These are phyloP conservation scores for Bucorvus abyssinicus DNA, from an alignment of 2,797 vertebrate species.

Conservation along the genomic window DNA sequence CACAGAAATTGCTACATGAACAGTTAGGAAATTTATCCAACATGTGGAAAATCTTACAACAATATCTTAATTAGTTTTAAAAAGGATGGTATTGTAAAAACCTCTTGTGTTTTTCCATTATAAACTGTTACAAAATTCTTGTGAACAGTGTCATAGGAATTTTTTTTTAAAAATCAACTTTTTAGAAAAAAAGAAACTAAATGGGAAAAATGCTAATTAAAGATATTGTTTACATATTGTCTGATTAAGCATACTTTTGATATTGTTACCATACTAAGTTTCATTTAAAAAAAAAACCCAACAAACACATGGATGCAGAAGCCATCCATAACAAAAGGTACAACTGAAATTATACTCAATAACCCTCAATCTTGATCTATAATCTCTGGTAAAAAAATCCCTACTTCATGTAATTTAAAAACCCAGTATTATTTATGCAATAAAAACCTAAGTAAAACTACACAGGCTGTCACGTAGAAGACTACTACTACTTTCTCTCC, in stretches of 20 bases:
- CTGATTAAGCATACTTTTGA: not conserved
- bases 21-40: not conserved
- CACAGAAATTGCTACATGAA: not conserved
- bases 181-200: not conserved
- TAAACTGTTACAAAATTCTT: not conserved
- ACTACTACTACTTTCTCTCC: rapidly evolving
- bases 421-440: not conserved
- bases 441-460: not conserved
- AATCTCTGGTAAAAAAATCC: not conserved
- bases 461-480: rapidly evolving
- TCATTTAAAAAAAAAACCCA: not conserved
- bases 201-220: not conserved
- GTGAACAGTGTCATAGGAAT: not conserved
- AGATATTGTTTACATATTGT: not conserved
- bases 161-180: too few relatives aligned
- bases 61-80: not conserved
- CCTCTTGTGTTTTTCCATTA: not conserved
- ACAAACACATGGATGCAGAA: not conserved
- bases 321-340: not conserved
- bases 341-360: not conserved
- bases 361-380: not conserved
- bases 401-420: not conserved
- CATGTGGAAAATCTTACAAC: not conserved
- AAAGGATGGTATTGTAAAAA: not conserved
- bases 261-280: not conserved